Percentiles rank a stretch among this genome's conserved stretches.
Evolutionary conservation across 2,113 vertebrate genomes (phyloP).

Genomic region (Gila orcuttii): DNA sequence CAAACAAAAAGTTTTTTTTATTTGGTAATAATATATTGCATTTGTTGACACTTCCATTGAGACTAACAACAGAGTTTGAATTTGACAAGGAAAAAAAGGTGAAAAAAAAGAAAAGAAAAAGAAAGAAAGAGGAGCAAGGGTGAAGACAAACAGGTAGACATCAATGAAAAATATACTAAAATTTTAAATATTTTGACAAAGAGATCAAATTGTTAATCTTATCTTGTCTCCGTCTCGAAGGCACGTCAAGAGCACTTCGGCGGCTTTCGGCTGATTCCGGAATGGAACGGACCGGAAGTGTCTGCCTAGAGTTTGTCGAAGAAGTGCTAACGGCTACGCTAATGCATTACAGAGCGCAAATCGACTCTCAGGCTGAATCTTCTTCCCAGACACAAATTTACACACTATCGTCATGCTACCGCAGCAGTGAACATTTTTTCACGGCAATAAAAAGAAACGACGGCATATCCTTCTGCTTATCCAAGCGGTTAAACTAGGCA

Average conservation of each 20-base stretch:
- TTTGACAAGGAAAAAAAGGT: too few species aligned
- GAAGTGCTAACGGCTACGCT: constrained; percentile 37
- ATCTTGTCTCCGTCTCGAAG: not conserved
- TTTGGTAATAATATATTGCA: not conserved
- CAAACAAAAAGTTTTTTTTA: not conserved
- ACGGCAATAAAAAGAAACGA: constrained; percentile 44
- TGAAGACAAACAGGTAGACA: too few species aligned
- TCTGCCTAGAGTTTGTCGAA: constrained; percentile 15
- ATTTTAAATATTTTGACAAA: too few species aligned
- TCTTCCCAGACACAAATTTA: constrained; percentile 5
- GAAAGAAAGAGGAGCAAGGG: too few species aligned
- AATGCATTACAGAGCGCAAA: constrained; percentile 33
- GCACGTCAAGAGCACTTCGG: not conserved
- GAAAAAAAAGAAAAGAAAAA: too few species aligned
- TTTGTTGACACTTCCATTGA: too few species aligned
- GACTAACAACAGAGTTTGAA: too few species aligned
- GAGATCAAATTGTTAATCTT: not conserved
- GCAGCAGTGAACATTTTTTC: constrained; percentile 49
- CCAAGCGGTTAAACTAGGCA: constrained; percentile 71
- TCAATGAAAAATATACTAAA: too few species aligned
- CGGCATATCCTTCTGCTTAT: constrained; percentile 65
- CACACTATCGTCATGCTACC: constrained; percentile 42
- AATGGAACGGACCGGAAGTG: not conserved
- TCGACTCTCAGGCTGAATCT: constrained; percentile 42
- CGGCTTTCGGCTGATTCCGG: constrained; percentile 20